Base-by-base conservation (phyloP, 1,140 invertebrate species). In the Platyura marginata region DNA sequence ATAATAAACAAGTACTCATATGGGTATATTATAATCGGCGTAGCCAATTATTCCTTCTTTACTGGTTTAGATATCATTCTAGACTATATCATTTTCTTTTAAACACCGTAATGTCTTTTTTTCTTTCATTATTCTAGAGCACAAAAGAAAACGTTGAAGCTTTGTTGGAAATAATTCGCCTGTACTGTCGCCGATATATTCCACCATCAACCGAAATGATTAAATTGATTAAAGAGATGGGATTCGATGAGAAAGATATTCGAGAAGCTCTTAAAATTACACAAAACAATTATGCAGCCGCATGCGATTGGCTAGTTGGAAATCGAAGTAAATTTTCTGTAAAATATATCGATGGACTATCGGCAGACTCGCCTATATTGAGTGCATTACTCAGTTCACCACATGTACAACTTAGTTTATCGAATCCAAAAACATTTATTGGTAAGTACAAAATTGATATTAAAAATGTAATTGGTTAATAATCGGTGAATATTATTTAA, bases 241-340 rank as follows among this genome's bases (percentile, higher is more conserved):
- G 59, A 3, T 61, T 61, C 21, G 54, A 54, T 29, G 53, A 59
- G 42, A 33, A 47, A 0, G 54, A 54, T 1, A 52, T 61, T 2
- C 10, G 54, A 9, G 34, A 48, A 20, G 59, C 59, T 1, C 50
- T 61, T 1, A 54, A 52, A 32, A 54, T 51, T 20, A 61, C 58
- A 11, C 51, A 54, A 34, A 61, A 61, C 42, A 59, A 61, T 45
- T 56, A 58, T 43, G 55, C 55, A 8, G 57, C 54, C 4, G 59
- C 59, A 44, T 61, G 59, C 44, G 58, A 61, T 41, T 61, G 56
- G 58, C 44, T 61, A 5, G 59, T 59, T 42, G 55, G 57, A 21
- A 56, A 59, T 49, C 55, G 58, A 10, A 51, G 49, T 29, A 49
- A 46, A 4, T 61, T 56, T 33, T 50, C 56, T 19, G 52, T 51